Base-by-base conservation (phyloP, 2,797 vertebrate genomes). In the Pelochelys cantorii region DNA sequence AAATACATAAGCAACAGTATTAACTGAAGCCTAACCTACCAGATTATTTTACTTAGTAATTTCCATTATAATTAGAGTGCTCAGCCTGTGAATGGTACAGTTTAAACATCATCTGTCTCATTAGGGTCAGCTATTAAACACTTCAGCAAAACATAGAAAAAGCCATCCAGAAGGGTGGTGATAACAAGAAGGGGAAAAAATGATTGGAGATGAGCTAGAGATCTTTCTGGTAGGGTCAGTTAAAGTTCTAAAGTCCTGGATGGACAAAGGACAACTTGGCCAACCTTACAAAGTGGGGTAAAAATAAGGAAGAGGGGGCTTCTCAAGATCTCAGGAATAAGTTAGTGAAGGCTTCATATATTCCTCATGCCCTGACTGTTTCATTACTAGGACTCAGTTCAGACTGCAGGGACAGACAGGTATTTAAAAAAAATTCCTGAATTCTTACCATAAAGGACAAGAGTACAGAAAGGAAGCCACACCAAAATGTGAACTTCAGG, bases 331-430 rank as follows among this genome's bases (percentile, higher is more conserved):
- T 83, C 1, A 29, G 78, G 3, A 0, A 1, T 59, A 60, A 7
- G 59, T 53, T 42, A 77, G 10, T 54, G 20, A 87, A 74, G 3
- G 54, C 54, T 82, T 94, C 37, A 68, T 0, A 0, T 53, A 86
- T 83, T 85, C 86, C n/a, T 37, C 1, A 1, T 86, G 34, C 11
- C 37, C 59, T 11, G 25, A 92, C 80, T 7, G 8, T 88, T 91
- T 71, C 42, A 87, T 60, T 86, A 87, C 11, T 59, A 85, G 59
- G 84, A 93, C 27, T 71, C 7, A 83, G 53, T 83, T n/a, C 57
- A 77, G 23, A 0, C 60, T 29, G 80, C 17, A 22, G 65, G 25
- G 2, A 42, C 3, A 3, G 79, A 56, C 37, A 11, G 37, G 60
- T 54, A 13, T 4, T 54, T 25, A 77, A 59, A 52, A 7, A 42